Evolutionary conservation across 2,888 invertebrate species (phyloP), one percentile per base, ranked within the genome.

Genomic region (Ormyrus thymus): DNA sequence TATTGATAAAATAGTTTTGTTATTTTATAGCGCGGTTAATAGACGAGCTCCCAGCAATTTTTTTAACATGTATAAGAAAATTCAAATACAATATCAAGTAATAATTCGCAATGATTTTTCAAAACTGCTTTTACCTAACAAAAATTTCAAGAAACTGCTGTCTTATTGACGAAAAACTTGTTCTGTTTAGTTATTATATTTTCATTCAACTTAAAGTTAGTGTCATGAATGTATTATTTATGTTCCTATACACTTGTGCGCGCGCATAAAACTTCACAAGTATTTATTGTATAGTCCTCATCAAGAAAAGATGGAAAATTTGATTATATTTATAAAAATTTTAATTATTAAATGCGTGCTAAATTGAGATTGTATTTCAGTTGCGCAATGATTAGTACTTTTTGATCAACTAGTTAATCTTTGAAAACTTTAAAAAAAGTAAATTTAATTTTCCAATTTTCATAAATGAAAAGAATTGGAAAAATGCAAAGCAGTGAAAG

Each of bases 211-310:
- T 73, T 78, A 71, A 66, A 68, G 71, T 70, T 74, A 80, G 75
- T 78, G 77, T 80, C 80, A 80, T 80, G 77, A 69, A 51, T 72
- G 48, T 72, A 76, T 29, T 29, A 29, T 58, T 72, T 74, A 65
- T 80, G 29, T 29, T 29, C 29, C 66, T 76, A 79, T 79, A 72
- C 48, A 46, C 50, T 45, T 72, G 64, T 76, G 74, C 74, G 64
- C 74, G 65, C 77, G 70, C 61, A 77, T 46, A 7, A 48, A 64
- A 69, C 64, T 77, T 77, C 15, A 70, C 13, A 68, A 74, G 58
- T 50, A 73, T 53, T 15, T 45, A 76, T 76, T n/a, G 15, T 68
- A 51, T 72, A 46, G 66, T 55, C 65, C 13, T 50, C 50, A 50
- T 64, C 66, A 73, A 15, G 51, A 78, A 62, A 61, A 13, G 55